Base-by-base conservation (phyloP, 1,140 invertebrate genomes). In the Scaptomyza graminum region DNA sequence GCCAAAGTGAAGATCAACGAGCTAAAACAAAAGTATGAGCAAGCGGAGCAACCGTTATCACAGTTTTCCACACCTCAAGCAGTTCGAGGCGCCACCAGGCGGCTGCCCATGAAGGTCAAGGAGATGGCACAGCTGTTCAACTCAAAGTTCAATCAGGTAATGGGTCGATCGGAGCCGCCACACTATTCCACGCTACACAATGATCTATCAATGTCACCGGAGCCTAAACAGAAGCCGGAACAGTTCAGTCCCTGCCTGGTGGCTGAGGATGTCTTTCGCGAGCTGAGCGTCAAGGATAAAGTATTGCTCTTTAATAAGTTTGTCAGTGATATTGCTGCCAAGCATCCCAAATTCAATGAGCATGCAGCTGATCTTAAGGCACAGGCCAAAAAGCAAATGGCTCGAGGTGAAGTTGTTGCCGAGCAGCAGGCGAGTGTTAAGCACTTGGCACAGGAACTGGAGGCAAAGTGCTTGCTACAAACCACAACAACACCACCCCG, bases 231-330 rank as follows among this genome's bases (percentile, higher is more conserved):
- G 39, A 72, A 28, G 28, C 65, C 31, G 0, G 39, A 31, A 5
- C 11, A 56, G 7, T 16, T 7, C 15, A 2, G 9, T 0, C 66
- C 64, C 2, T 91, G 90, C 15, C 60, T 91, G 6, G 67, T 91
- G 12, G 85, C 90, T 41, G 90, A 91, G 49, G 90, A 87, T 59
- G 90, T 90, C 0, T 91, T 91, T 52, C 74, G 75, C 1, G 80
- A 91, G 43, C 52, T 91, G 15, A 90, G 90, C 16, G 90, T 91
- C 5, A 90, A 82, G 68, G 90, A 91, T 62, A 91, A 91, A 54
- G 83, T 75, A 0, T 28, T 90, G 54, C 59, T 91, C 8, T 91
- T 88, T 12, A 90, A 90, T 44, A 76, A 91, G 46, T 91, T 91
- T 22, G 76, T 91, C 9, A 75, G 81, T 5, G 90, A 91, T 15